Evolutionary conservation across 2,888 invertebrate species (phyloP), one percentile per base, ranked within the genome.

Genomic region (Tholera decimalis): DNA sequence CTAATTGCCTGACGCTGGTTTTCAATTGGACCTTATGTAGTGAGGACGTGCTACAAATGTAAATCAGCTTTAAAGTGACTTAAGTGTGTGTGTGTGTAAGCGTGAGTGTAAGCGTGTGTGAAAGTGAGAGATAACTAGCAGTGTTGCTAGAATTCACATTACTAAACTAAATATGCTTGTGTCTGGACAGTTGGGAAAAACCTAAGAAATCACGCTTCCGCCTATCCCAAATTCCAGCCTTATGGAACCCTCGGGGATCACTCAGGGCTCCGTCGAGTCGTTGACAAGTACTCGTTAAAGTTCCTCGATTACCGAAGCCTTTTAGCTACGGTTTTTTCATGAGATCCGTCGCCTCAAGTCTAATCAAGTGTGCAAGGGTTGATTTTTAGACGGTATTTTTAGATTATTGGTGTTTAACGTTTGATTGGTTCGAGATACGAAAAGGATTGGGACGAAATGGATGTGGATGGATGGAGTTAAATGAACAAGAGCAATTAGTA

Each of bases 201-300:
- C n/a, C 30, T 9, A 8, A 2, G 13, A n/a, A 15, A 20, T 30
- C 9, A n/a, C 49, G 24, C 51, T 51, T 9, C 26, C 24, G 35
- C 58, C 13, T 26, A 2, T 18, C 22, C 15, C 30, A 2, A 57
- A 55, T 56, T 46, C 15, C 15, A 5, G 33, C 43, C 63, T 61
- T 67, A 76, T 62, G 39, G 49, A 39, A 72, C 77, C 69, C 82
- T 79, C 58, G 73, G 69, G 79, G 83, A 90, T 91, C 91, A 89
- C 87, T 91, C 88, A 88, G 85, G 82, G 79, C 73, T 68, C 77
- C 82, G 79, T 60, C 49, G 80, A 86, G 80, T 80, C 86, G 89
- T 87, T 89, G 91, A 91, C 91, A 91, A 89, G 85, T 77, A 79
- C 86, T 89, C 87, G 87, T 88, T 88, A 82, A 92, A 92, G 89